phyloP scores from a whole-genome alignment of 2,797 vertebrate species.

The Pipistrellus pygmaeus region DNA sequence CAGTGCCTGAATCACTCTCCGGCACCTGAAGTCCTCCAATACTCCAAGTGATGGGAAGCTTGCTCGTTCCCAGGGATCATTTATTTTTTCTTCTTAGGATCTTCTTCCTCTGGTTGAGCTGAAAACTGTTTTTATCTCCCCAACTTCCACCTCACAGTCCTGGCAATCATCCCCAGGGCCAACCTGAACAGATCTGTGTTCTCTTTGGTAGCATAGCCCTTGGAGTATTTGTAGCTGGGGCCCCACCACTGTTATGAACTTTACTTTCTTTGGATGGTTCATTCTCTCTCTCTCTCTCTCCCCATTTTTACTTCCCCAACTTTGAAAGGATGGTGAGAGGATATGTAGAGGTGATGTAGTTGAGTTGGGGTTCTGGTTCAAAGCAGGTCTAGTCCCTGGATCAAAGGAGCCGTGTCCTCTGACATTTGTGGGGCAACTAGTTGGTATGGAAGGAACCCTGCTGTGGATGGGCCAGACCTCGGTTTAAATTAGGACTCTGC shows the following conservation, averaged over 20 bases:
- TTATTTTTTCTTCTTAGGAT: background rate
- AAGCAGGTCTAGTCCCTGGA: background rate
- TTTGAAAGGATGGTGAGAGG: background rate
- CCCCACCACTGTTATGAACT: background rate
- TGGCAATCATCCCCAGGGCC: background rate
- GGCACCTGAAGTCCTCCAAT: background rate
- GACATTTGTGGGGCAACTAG: background rate
- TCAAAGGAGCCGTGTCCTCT: background rate
- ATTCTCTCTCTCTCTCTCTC: background rate
- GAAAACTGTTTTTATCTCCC: constrained; percentile 23
- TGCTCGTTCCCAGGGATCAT: background rate
- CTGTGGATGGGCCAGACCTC: background rate
- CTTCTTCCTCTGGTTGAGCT: background rate
- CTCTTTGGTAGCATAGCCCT: background rate
- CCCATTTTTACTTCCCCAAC: background rate
- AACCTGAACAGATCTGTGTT: background rate
- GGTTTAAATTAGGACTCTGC: background rate
- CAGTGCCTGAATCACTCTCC: background rate
- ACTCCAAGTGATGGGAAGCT: background rate
- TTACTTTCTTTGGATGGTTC: background rate
- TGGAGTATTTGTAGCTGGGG: background rate
- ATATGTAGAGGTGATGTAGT: background rate
- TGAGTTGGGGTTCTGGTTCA: background rate
- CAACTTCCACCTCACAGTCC: background rate
- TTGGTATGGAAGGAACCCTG: background rate